Evolutionary conservation across 2,888 invertebrate genomes (phyloP), one percentile per base, ranked within the genome.

Genomic region (Xestobium rufovillosum): DNA sequence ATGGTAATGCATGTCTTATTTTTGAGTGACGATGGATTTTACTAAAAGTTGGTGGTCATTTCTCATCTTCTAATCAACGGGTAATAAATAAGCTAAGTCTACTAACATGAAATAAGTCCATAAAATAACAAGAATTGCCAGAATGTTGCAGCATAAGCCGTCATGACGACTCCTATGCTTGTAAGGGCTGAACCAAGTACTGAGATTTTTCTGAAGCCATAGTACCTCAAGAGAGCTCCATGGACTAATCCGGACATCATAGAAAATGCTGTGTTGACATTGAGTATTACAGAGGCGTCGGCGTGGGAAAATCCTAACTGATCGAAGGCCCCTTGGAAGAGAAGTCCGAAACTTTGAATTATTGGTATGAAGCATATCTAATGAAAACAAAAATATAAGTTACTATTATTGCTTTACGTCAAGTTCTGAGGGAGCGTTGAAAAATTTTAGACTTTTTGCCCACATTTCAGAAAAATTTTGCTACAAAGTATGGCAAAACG

Each of bases 81-180:
- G n/a, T n/a, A n/a, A n/a, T n/a, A n/a, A n/a, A n/a, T n/a, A n/a
- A n/a, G n/a, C n/a, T n/a, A n/a, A n/a, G n/a, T n/a, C n/a, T n/a
- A 75, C 79, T 75, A 65, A 82, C 83, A 79, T 59, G 78, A 72
- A 49, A 81, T 70, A 55, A 82, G 65, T 59, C 82, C 78, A 63
- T 80, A 82, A 2, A 74, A 71, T 32, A 82, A 58, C 38, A 83
- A 60, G 51, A 80, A 76, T 26, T 72, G 61, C 50, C 67, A 59
- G 52, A 81, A 79, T 23, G 62, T 70, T 2, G 63, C 65, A 1
- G 76, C 70, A 36, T 68, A 67, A 3, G 78, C 62, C 1, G 79
- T 80, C 19, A 74, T 45, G 39, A 74, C 67, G n/a, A 80, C 65
- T 9, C 82, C 82, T 3, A 55, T 31, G 8, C 71, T 66, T 31